phyloP scores from a whole-genome alignment of 2,113 vertebrate genomes.

The Hiodon tergisus region DNA sequence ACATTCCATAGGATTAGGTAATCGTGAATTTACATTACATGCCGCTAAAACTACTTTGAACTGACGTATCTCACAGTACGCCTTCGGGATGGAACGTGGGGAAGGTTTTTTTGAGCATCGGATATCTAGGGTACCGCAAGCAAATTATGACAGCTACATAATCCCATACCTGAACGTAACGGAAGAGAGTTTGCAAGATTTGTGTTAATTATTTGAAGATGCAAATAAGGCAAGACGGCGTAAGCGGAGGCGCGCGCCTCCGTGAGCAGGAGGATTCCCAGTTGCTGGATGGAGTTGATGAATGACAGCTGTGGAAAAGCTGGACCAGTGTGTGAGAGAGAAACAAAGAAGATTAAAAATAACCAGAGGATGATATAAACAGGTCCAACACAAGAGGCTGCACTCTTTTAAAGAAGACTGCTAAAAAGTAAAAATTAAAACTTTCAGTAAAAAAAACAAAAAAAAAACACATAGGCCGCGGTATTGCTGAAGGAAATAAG shows the following conservation, averaged over 20 bases:
- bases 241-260: no score
- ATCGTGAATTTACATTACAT: slow-evolving; percentile 27
- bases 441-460: no score
- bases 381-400: background rate
- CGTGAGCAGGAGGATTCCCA: no score
- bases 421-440: background rate
- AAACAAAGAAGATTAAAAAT: background rate
- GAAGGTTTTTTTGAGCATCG: background rate
- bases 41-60: slow-evolving; percentile 7
- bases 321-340: background rate
- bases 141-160: background rate
- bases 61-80: no score
- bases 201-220: no score
- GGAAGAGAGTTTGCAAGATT: background rate
- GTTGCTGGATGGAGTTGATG: no score
- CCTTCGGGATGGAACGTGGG: background rate
- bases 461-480: slow-evolving; percentile 15
- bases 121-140: background rate
- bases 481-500: slow-evolving; percentile 6
- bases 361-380: background rate
- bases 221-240: no score
- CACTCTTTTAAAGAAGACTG: background rate
- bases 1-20: slow-evolving; percentile 29
- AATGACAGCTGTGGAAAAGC: background rate
- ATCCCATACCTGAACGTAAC: background rate